Evolutionary conservation across 2,797 vertebrate genomes (phyloP).

Genomic region (Anabacerthia variegaticeps): DNA sequence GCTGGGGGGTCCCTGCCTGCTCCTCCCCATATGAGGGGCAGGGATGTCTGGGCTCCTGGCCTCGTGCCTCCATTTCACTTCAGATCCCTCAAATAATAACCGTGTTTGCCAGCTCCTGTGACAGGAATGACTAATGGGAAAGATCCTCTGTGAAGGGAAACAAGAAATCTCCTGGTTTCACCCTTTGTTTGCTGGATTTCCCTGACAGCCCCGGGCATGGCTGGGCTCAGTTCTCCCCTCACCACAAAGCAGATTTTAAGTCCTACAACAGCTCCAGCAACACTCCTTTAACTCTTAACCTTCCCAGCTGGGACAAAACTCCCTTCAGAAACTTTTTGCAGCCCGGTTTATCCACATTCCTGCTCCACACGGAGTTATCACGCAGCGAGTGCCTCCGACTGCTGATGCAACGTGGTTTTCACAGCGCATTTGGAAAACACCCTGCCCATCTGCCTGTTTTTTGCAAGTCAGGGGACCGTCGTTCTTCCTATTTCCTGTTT

Average conservation of each 20-base stretch:
- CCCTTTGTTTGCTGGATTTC: slow-evolving; percentile 39
- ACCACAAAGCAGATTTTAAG: not conserved
- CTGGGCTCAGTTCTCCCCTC: not conserved
- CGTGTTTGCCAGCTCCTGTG: slow-evolving; percentile 42
- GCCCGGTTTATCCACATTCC: not conserved
- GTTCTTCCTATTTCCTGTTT: not conserved
- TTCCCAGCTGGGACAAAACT: not conserved
- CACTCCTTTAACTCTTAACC: not conserved
- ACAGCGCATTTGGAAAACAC: not conserved
- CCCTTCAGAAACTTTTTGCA: slow-evolving; percentile 4
- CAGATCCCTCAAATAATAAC: slow-evolving; percentile 50
- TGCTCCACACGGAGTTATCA: not conserved
- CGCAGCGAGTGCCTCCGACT: not conserved
- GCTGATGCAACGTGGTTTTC: not conserved
- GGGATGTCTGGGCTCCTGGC: not conserved
- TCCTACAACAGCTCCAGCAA: not conserved
- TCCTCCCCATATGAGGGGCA: not conserved
- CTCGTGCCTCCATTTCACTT: slow-evolving; percentile 4
- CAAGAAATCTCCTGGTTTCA: slow-evolving; percentile 4
- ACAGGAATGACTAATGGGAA: slow-evolving; percentile 64
- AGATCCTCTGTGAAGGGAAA: slow-evolving; percentile 27
- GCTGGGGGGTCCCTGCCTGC: not conserved
- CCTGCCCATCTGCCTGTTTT: not conserved
- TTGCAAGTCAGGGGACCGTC: not conserved
- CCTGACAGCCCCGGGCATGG: not conserved